Evolutionary conservation across 2,888 invertebrate species (phyloP).

Genomic region (Mactromeris polynyma): DNA sequence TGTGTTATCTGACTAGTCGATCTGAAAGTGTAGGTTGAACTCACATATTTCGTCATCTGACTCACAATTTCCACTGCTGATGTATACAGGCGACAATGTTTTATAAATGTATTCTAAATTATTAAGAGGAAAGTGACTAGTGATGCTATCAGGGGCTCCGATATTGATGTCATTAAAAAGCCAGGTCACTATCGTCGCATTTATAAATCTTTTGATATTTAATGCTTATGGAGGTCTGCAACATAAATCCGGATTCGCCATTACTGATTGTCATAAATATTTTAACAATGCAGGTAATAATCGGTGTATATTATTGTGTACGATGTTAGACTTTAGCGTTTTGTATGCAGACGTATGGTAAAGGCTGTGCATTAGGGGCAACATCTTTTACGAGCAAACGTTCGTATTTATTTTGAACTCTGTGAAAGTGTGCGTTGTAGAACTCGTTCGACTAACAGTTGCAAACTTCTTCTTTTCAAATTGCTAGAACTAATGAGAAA

Average conservation of each 20-base stretch:
- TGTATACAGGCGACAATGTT: not conserved
- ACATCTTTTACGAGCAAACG: no score
- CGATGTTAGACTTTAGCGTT: no score
- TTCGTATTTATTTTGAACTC: no score
- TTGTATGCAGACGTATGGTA: no score
- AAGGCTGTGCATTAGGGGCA: no score
- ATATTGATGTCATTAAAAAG: constrained; percentile 15
- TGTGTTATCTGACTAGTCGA: not conserved
- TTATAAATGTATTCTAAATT: not conserved
- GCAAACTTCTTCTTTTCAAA: no score
- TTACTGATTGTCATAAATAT: not conserved
- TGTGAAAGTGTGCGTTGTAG: no score
- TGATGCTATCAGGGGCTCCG: not conserved
- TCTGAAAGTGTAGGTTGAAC: not conserved
- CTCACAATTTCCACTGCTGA: not conserved
- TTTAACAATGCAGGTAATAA: no score
- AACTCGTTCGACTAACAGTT: no score
- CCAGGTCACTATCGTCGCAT: not conserved
- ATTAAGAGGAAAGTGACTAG: constrained; percentile 7
- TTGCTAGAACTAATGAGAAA: no score
- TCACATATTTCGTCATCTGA: constrained; percentile 10
- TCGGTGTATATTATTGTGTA: no score
- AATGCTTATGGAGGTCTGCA: not conserved
- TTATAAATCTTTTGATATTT: not conserved
- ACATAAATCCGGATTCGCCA: not conserved